Base-by-base conservation (phyloP, 2,113 vertebrate species). In the Istiophorus platypterus region DNA sequence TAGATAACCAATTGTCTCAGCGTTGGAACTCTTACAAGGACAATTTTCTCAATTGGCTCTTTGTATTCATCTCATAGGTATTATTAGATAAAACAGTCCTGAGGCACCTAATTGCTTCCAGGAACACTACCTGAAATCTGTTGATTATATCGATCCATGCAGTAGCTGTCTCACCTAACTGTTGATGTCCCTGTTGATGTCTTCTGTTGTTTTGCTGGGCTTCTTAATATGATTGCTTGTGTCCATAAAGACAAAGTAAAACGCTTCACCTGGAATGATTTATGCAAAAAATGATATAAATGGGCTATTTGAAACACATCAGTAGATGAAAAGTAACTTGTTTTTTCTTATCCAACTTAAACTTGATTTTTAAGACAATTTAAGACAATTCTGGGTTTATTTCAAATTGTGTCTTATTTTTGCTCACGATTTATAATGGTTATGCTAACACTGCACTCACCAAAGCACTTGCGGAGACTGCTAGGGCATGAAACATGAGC, bases 151-250 rank as follows among this genome's bases (percentile, higher is more conserved):
- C 4, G 67, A 80, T 41, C 26, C 39, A 18, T 56, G 24, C 7
- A 24, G 76, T 65, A 2, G 54, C 69, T 68, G 31, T 56, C 29
- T 64, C 12, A 34, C 31, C 12, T 57, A 17, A 61, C 75, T 54
- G 20, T 45, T 41, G 13, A 41, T 31, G 39, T 41, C 49, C n/a
- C 4, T 20, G 2, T 42, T 42, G 42, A 24, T n/a, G 29, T 58
- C 47, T 67, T 31, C 66, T 72, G 52, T 8, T 65, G 31, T 18
- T 37, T 9, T 57, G 34, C 3, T 13, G 22, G 7, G n/a, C 4
- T 29, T 45, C 27, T 5, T 51, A 58, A 41, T 51, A 27, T 24
- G 29, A 62, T 12, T n/a, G 1, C 17, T n/a, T 26, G 12, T 27
- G 7, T 24, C 54, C 27, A 27, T 27, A 57, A 57, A 57, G 27